Evolutionary conservation across 2,113 vertebrate species (phyloP).

Genomic region (Cyprinus carpio): DNA sequence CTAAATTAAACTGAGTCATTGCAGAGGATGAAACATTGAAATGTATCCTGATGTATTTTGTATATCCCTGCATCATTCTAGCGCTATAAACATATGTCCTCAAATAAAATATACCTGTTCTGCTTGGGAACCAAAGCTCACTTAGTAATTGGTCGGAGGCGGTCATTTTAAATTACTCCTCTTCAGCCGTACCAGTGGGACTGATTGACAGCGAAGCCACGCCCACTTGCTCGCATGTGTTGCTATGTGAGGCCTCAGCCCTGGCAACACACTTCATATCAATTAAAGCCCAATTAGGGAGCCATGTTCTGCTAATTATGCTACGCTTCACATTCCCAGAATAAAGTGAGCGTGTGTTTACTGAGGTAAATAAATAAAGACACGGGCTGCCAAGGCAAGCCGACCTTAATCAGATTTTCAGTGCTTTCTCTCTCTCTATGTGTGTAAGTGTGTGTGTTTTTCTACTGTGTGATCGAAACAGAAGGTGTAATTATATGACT

Average conservation of each 20-base stretch:
- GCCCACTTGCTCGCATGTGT: slow-evolving; percentile 54
- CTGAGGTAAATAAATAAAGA: slow-evolving; percentile 67
- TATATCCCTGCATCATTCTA: not conserved
- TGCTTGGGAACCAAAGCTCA: not conserved
- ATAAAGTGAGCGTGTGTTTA: slow-evolving; percentile 57
- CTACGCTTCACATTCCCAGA: slow-evolving; percentile 45
- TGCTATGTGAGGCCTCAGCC: slow-evolving; percentile 55
- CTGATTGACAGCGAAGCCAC: slow-evolving; percentile 47
- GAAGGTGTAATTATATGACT: slow-evolving; percentile 49
- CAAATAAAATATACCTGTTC: not conserved
- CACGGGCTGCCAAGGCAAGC: slow-evolving; percentile 56
- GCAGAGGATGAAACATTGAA: not conserved
- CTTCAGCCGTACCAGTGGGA: slow-evolving; percentile 8
- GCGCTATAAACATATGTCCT: not conserved
- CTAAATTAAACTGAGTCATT: not conserved
- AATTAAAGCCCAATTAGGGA: slow-evolving; percentile 71
- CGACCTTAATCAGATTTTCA: slow-evolving; percentile 66
- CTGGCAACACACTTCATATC: slow-evolving; percentile 62
- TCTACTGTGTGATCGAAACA: not conserved
- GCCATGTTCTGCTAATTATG: slow-evolving; percentile 69
- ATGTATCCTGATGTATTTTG: not conserved
- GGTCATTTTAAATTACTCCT: slow-evolving; percentile 12
- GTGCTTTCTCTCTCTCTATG: slow-evolving; percentile 27
- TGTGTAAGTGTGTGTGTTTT: not conserved
- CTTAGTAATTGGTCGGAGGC: slow-evolving; percentile 23